These are phyloP conservation scores for Oligia fasciuncula DNA, from an alignment of 2,888 invertebrate species.

Conservation along the genomic window DNA sequence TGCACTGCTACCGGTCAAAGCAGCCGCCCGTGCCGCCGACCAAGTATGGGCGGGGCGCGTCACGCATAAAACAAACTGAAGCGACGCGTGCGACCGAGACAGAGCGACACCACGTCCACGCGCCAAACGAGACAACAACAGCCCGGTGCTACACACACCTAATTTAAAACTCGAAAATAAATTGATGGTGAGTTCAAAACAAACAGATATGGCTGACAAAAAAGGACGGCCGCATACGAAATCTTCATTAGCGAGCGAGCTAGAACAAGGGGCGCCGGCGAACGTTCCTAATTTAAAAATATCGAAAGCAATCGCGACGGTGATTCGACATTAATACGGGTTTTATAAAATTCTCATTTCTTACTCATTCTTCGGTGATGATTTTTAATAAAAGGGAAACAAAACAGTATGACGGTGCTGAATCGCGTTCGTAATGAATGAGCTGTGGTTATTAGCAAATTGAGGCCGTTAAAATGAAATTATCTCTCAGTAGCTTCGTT, in stretches of 20 bases:
- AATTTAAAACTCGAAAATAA: conserved; percentile 89
- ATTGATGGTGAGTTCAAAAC: conserved; percentile 89
- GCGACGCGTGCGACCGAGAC: conserved; percentile 81
- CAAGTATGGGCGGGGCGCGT: conserved; percentile 86
- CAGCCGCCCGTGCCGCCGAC: conserved; percentile 79
- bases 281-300: conserved; percentile 77
- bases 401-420: conserved; percentile 83
- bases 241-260: conserved; percentile 85
- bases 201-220: conserved; percentile 89
- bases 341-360: conserved; percentile 81
- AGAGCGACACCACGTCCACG: conserved; percentile 62
- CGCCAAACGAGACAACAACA: conserved; percentile 72
- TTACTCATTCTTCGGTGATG: conserved; percentile 81
- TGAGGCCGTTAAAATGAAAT: conserved; percentile 84
- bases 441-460: conserved; percentile 83
- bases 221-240: conserved; percentile 86
- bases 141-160: conserved; percentile 83
- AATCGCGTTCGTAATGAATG: conserved; percentile 81
- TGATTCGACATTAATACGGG: conserved; percentile 83
- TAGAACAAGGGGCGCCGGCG: conserved; percentile 81
- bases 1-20: conserved; percentile 88
- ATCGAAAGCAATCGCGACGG: conserved; percentile 81
- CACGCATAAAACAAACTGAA: conserved; percentile 89
- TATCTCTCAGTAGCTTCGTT: conserved; percentile 77
- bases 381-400: conserved; percentile 82